Evolutionary conservation across 2,888 invertebrate species (phyloP).

Genomic region (Timema cristinae): DNA sequence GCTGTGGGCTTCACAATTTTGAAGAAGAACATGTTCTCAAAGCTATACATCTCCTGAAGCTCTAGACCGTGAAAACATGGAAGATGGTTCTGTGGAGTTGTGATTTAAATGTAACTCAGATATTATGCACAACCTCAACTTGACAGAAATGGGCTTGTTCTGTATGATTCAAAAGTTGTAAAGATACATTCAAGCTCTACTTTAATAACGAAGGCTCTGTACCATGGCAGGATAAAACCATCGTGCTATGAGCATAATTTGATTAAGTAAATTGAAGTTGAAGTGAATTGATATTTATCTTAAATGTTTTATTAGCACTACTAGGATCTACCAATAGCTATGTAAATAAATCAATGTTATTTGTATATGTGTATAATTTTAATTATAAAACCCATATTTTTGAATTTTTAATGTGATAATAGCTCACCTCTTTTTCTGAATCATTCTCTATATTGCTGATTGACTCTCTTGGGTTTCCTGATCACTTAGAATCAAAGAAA

Average conservation of each 20-base stretch:
- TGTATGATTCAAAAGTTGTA: neutral
- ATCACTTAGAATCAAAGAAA: too few relatives aligned
- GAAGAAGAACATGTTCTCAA: constrained; percentile 3
- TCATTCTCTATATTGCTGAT: too few relatives aligned
- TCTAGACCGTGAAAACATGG: constrained; percentile 19
- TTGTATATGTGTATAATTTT: too few relatives aligned
- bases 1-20: constrained; percentile 17
- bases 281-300: too few relatives aligned
- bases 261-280: too few relatives aligned
- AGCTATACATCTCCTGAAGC: constrained; percentile 20
- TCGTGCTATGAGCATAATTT: constrained; percentile 1
- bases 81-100: constrained; percentile 19
- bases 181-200: constrained; percentile 28
- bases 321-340: too few relatives aligned
- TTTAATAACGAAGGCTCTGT: constrained; percentile 28
- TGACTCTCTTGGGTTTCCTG: too few relatives aligned
- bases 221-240: constrained; percentile 29
- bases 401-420: too few relatives aligned
- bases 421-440: too few relatives aligned
- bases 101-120: neutral
- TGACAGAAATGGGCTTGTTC: constrained; percentile 24
- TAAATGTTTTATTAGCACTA: too few relatives aligned
- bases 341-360: too few relatives aligned
- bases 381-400: too few relatives aligned
- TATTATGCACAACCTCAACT: constrained; percentile 19